Evolutionary conservation across 23 tunicate species (phyloP).

Genomic region (Halocynthia aurantium): DNA sequence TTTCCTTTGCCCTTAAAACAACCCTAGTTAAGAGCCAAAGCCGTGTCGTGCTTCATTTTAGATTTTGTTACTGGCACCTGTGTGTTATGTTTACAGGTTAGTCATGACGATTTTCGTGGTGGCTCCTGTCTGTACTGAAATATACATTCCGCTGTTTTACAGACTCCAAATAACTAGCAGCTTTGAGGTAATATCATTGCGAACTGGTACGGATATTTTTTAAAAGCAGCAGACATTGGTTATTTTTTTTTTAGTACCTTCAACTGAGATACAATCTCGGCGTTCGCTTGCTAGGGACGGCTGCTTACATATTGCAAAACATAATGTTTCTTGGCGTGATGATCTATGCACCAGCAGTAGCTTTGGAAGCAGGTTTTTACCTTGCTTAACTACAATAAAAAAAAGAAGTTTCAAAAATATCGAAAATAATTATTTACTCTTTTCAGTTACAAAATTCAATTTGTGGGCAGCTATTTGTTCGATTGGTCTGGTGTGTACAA

Average conservation of each 20-base stretch:
- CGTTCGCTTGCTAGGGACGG: neutral
- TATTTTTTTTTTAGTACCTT: constrained; percentile 4
- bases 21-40: too few species aligned
- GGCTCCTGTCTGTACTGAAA: constrained; percentile 24
- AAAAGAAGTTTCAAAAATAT: neutral
- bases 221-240: neutral
- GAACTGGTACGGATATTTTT: neutral
- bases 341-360: constrained; percentile 22
- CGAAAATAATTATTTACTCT: neutral
- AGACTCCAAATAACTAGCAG: constrained; percentile 11
- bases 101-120: constrained; percentile 1
- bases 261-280: constrained; percentile 14
- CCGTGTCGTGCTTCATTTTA: too few species aligned
- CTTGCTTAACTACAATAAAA: neutral
- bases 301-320: constrained; percentile 8
- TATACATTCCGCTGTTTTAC: constrained; percentile 11
- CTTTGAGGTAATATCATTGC: constrained; percentile 1
- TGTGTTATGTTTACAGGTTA: constrained; percentile 15
- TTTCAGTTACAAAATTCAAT: constrained; percentile 55
- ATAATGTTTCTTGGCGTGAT: constrained; percentile 18
- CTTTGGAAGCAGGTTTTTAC: constrained; percentile 15
- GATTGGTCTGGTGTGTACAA: constrained; percentile 68
- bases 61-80: neutral
- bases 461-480: constrained; percentile 54
- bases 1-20: too few species aligned